phyloP scores from a whole-genome alignment of 2,797 vertebrate species.

The Sebastes cheni region DNA sequence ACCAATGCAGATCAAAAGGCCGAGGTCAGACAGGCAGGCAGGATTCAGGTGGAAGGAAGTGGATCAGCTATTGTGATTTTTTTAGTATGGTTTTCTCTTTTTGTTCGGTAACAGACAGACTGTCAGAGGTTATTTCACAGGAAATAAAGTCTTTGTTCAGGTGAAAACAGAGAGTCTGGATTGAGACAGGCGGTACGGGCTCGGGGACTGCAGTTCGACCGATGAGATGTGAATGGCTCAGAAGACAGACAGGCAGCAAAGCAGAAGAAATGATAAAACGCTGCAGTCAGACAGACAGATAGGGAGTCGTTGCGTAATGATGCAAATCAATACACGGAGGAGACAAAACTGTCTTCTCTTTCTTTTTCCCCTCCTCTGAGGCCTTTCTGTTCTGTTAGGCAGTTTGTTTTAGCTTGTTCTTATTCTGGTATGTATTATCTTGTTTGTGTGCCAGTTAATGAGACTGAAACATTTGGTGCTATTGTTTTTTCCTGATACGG shows the following conservation, averaged over 20 bases:
- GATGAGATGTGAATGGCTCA: slow-evolving; percentile 13
- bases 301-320: not conserved
- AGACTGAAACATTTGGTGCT: slow-evolving; percentile 19
- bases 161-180: not conserved
- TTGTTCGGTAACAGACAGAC: not conserved
- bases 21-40: slow-evolving; percentile 19
- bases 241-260: not conserved
- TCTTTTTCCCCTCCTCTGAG: not conserved
- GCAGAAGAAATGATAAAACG: slow-evolving; percentile 8
- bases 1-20: slow-evolving; percentile 38
- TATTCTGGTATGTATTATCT: not conserved
- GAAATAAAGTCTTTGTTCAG: slow-evolving; percentile 15
- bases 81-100: not conserved
- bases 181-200: not conserved
- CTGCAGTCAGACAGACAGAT: not conserved
- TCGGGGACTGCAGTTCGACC: not conserved
- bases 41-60: slow-evolving; percentile 35
- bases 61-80: slow-evolving; percentile 18
- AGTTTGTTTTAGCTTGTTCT: slow-evolving; percentile 8
- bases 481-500: slow-evolving; percentile 15
- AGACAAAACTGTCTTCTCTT: not conserved
- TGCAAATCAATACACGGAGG: not conserved
- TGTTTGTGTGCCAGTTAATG: slow-evolving; percentile 13
- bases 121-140: slow-evolving; percentile 33
- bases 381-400: not conserved